Base-by-base conservation (phyloP, 1,140 invertebrate genomes). In the Pomphorhynchus laevis region DNA sequence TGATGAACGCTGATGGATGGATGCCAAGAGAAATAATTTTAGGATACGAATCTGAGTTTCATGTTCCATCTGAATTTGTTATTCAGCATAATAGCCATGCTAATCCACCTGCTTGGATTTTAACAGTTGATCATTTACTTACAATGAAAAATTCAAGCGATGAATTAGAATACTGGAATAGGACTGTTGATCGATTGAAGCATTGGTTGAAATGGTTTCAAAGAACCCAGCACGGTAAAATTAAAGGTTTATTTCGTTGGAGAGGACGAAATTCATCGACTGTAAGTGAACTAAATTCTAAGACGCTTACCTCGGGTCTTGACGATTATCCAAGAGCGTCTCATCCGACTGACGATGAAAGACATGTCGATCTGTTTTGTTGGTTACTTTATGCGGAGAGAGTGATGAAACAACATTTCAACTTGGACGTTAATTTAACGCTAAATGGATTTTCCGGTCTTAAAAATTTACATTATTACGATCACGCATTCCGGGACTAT, bases 1-100 rank as follows among this genome's bases (percentile, higher is more conserved):
- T 91, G 1, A 75, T 95, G 63, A 95, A 95, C 50, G 66, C 69
- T 0, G 77, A 93, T 54, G 89, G 89, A 0, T 98, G 89, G 89
- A 95, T 98, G 46, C 84, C 89, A 0, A 55, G 89, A 23, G 86
- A 41, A 36, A 34, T 40, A 16, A 82, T 86, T 45, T 54, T 86
- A 4, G 76, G 76, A 8, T 47, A 63, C n/a, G 80, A 89, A 59
- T 74, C 80, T 0, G 43, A 72, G 32, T 68, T 69, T 4, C 68
- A 74, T 52, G 76, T 86, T 1, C 89, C 89, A 0, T 67, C 70
- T 41, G 79, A 95, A 54, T 98, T 93, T 61, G 69, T 98, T 1
- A 76, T 80, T 0, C 86, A 98, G 54, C 62, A 67, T 32, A 82
- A 82, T 50, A 71, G 69, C 32, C 84, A 86, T 49, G 89, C 80